Conservation (phyloP, 1,140 invertebrate genomes). For the Drosophila sulfurigaster region DNA sequence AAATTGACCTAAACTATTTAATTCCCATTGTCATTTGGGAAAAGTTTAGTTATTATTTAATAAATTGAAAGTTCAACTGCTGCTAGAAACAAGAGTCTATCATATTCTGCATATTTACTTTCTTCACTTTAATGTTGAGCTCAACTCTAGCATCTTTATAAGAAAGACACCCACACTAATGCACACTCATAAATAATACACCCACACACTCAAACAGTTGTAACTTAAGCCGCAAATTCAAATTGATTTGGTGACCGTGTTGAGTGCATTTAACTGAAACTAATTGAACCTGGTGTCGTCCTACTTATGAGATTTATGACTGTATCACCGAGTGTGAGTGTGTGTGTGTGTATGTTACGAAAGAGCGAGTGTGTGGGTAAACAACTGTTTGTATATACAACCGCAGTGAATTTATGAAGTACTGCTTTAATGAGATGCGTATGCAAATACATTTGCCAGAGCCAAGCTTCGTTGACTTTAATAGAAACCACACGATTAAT, state of each 20-base stretch:
- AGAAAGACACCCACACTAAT: constrained; percentile 9
- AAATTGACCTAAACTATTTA: too few species aligned
- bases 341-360: constrained; percentile 2
- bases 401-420: constrained; percentile 23
- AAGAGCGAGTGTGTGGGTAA: not conserved
- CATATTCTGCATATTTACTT: too few species aligned
- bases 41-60: too few species aligned
- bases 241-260: constrained; percentile 64
- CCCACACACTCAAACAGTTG: constrained; percentile 20
- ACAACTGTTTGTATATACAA: constrained; percentile 9
- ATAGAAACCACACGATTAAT: constrained; percentile 38
- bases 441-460: not conserved
- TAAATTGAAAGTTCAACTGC: too few species aligned
- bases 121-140: too few species aligned
- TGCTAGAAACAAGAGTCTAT: too few species aligned
- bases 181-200: constrained; percentile 1
- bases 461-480: constrained; percentile 11
- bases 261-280: constrained; percentile 62
- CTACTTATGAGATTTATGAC: constrained; percentile 22
- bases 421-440: constrained; percentile 5
- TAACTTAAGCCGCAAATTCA: constrained; percentile 57
- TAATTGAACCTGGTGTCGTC: constrained; percentile 54
- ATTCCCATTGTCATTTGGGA: too few species aligned
- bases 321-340: not conserved
- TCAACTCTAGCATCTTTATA: constrained; percentile 3